Evolutionary conservation across 2,888 invertebrate genomes (phyloP).

Genomic region (Tanypteryx hageni): DNA sequence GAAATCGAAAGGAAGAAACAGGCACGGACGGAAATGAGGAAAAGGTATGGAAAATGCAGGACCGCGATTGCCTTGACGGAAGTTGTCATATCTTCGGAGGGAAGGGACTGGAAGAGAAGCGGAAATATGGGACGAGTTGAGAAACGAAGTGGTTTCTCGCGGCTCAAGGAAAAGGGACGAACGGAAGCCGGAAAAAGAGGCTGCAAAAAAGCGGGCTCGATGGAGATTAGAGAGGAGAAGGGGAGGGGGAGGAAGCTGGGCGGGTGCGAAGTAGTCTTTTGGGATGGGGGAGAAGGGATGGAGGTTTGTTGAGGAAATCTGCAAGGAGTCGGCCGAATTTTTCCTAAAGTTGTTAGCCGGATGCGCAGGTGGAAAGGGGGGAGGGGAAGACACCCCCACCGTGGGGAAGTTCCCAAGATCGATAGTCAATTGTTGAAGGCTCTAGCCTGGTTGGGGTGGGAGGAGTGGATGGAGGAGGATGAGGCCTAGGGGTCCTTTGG

Average conservation of each 20-base stretch:
- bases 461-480: neutral
- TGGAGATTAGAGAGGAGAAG: neutral
- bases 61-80: neutral
- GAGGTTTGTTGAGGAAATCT: neutral
- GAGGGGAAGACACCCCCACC: neutral
- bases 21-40: neutral
- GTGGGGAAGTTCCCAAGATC: neutral
- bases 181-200: neutral
- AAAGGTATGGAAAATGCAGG: neutral
- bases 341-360: neutral
- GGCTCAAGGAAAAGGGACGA: neutral
- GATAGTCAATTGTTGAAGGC: conserved; percentile 54
- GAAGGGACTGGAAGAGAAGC: neutral
- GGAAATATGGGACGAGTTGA: neutral
- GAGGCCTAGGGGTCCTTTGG: neutral
- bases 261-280: neutral
- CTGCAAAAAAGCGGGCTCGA: neutral
- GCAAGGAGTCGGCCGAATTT: neutral
- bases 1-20: neutral
- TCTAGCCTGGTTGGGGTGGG: neutral
- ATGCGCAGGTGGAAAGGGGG: neutral
- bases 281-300: neutral
- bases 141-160: neutral
- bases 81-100: neutral
- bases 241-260: neutral